Evolutionary conservation across 2,888 invertebrate genomes (phyloP), one percentile per base, ranked within the genome.

Genomic region (Eilema depressum): DNA sequence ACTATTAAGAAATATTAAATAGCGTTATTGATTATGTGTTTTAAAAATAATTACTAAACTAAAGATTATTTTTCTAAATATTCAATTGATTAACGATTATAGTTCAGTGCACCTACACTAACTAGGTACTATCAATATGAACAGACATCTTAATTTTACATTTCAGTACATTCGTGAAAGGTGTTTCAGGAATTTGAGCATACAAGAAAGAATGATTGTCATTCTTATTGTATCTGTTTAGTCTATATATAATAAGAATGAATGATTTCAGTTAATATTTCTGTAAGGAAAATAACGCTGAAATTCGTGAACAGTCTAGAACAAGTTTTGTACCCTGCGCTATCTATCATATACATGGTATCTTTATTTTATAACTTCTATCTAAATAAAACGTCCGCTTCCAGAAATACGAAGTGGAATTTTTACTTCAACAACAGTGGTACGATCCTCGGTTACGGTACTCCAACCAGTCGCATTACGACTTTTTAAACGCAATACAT

Each of bases 341-440:
- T 68, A 66, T 30, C 56, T 68, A 66, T 30, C n/a, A 56, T 65
- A 53, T 8, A 20, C n/a, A n/a, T 10, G 0, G 53, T 53, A n/a
- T 10, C 10, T 53, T 53, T 53, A 53, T 53, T 53, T 53, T 53
- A 53, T 47, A 47, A 20, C 53, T 53, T 53, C 53, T 20, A 2
- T n/a, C 53, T 53, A 10, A 53, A 53, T 2, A n/a, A 47, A 37
- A 63, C 25, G 63, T 63, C 10, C 69, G 14, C 65, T 95, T 95
- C 20, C 96, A 98, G 98, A 99, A 98, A 98, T 99, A 99, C 96
- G 98, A 99, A 95, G 98, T 99, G 89, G 99, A 99, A 93, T 98
- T 99, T 93, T 96, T 99, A 82, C 96, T 99, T 85, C 98, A 98
- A 92, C 98, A 98, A 93, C 98, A 98, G 95, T 99, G 99, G 99